phyloP scores from a whole-genome alignment of 2,113 vertebrate genomes.

The Chamaea fasciata region DNA sequence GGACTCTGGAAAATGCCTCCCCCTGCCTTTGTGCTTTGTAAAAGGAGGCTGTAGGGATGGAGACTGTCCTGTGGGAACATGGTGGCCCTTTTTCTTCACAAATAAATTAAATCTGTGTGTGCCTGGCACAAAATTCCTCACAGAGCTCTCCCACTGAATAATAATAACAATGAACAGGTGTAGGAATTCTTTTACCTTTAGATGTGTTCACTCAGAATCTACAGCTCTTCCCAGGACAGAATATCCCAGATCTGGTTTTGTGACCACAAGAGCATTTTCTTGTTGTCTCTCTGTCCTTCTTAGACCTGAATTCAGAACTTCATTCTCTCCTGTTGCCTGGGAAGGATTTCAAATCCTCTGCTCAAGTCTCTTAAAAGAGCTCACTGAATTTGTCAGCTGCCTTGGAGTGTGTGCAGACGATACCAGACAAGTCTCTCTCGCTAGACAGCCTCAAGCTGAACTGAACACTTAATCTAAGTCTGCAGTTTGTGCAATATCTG shows the following conservation, averaged over 20 bases:
- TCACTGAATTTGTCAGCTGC: neutral
- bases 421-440: neutral
- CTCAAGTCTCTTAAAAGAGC: neutral
- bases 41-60: neutral
- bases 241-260: neutral
- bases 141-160: neutral
- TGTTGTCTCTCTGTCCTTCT: neutral
- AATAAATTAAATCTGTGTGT: neutral
- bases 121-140: neutral
- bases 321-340: neutral
- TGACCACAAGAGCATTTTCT: neutral
- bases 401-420: neutral
- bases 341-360: neutral
- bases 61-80: neutral
- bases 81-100: neutral
- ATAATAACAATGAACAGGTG: too few relatives aligned
- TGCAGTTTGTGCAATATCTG: neutral
- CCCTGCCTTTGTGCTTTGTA: neutral
- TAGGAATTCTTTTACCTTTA: neutral
- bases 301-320: neutral
- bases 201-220: neutral
- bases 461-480: neutral
- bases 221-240: neutral
- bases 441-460: neutral
- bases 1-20: neutral